Evolutionary conservation across 1,140 invertebrate species (phyloP).

Genomic region (Colletes gigas): DNA sequence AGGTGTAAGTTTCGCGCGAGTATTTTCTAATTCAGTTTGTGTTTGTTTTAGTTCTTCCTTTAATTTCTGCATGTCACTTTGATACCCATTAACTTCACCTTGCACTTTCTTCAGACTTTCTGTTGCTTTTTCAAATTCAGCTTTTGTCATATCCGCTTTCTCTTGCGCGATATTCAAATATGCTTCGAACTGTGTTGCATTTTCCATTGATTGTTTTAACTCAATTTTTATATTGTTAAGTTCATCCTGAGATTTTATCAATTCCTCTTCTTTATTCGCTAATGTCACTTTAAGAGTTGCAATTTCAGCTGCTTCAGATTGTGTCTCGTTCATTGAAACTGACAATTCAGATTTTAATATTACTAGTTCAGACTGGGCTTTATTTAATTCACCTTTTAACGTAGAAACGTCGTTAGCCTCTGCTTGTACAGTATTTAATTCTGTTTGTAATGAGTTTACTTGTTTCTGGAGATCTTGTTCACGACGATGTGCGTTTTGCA

Average conservation of each 20-base stretch:
- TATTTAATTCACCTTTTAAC: conserved; percentile 70
- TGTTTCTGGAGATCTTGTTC: conserved; percentile 78
- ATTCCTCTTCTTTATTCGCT: conserved; percentile 66
- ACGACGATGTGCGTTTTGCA: conserved; percentile 77
- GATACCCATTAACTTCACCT: conserved; percentile 65
- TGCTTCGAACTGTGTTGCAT: conserved; percentile 58
- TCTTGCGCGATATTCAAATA: conserved; percentile 58
- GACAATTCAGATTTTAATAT: conserved; percentile 70
- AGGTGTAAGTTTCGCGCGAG: conserved; percentile 45
- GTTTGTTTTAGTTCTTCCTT: conserved; percentile 67
- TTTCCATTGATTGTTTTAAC: conserved; percentile 58
- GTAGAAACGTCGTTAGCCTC: conserved; percentile 67
- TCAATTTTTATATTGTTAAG: conserved; percentile 67
- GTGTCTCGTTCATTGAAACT: conserved; percentile 63
- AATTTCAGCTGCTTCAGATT: conserved; percentile 68
- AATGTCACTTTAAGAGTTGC: conserved; percentile 59
- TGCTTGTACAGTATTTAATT: conserved; percentile 70
- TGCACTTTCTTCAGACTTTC: conserved; percentile 68
- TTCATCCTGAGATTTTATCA: conserved; percentile 60
- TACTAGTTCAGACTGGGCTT: conserved; percentile 66
- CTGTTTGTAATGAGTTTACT: conserved; percentile 71
- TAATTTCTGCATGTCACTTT: conserved; percentile 63
- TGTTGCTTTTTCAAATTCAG: conserved; percentile 55
- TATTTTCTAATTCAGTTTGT: conserved; percentile 68
- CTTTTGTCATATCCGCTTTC: conserved; percentile 64